These are phyloP conservation scores for Drosophila formosana DNA, from an alignment of 2,888 invertebrate genomes.

Conservation along the genomic window DNA sequence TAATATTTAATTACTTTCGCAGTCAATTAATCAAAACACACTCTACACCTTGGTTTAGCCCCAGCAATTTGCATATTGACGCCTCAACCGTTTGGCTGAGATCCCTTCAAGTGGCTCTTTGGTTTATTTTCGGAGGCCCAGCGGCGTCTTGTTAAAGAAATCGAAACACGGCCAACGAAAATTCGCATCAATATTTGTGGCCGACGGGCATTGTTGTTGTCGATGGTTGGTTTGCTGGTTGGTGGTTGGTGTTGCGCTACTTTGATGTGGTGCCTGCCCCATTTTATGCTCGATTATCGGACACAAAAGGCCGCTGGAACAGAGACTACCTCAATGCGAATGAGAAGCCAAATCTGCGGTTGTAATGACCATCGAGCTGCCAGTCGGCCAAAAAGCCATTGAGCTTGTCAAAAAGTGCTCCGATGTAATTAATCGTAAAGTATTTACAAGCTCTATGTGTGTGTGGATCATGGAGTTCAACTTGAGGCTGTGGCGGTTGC, in stretches of 20 bases:
- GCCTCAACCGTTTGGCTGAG: constrained; percentile 35
- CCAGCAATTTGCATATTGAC: constrained; percentile 69
- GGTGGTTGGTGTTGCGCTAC: constrained; percentile 35
- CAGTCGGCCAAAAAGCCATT: constrained; percentile 54
- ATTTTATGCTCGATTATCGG: constrained; percentile 72
- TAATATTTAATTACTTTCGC: constrained; percentile 62
- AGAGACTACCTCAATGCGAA: constrained; percentile 24
- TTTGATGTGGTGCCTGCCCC: constrained; percentile 73
- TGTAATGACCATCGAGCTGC: constrained; percentile 61
- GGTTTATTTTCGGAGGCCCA: constrained; percentile 48
- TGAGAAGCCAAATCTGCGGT: constrained; percentile 25
- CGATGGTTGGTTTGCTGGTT: no score
- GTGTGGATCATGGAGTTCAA: constrained; percentile 12
- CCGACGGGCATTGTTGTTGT: constrained; percentile 25
- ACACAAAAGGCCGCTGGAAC: constrained; percentile 16
- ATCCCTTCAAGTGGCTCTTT: constrained; percentile 51
- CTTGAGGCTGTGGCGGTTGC: constrained; percentile 29
- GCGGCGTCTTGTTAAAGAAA: constrained; percentile 58
- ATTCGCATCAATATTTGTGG: constrained; percentile 59
- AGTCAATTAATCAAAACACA: constrained; percentile 66
- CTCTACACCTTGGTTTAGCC: constrained; percentile 30
- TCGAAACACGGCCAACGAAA: constrained; percentile 47
- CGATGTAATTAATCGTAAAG: constrained; percentile 76
- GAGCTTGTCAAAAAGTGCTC: constrained; percentile 55
- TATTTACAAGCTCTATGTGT: constrained; percentile 62